phyloP scores from a whole-genome alignment of 1,140 invertebrate species.

The Trichomalopsis sarcophagae region DNA sequence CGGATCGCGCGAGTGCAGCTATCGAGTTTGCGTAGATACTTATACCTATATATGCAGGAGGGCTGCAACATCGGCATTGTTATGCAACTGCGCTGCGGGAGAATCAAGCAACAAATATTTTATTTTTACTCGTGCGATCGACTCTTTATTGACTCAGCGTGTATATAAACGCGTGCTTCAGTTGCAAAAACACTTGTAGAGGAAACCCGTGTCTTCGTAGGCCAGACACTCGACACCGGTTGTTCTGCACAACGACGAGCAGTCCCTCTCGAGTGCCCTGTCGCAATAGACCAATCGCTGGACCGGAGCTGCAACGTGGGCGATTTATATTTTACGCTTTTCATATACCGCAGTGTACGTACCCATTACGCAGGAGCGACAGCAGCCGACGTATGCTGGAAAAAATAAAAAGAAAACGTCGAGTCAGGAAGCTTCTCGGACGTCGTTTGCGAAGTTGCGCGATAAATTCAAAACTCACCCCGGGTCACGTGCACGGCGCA shows the following conservation, averaged over 20 bases:
- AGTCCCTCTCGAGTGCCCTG: not conserved
- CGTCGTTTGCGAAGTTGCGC: too few species aligned
- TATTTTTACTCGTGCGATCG: too few species aligned
- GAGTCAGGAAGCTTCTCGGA: too few species aligned
- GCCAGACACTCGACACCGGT: constrained; percentile 20
- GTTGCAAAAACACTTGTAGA: constrained; percentile 33
- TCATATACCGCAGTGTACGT: not conserved
- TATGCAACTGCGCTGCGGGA: constrained; percentile 10
- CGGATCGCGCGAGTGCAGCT: constrained; percentile 18
- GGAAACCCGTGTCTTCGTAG: constrained; percentile 25
- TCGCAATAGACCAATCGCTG: constrained; percentile 14
- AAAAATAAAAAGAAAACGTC: not conserved
- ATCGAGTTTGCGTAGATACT: constrained; percentile 34
- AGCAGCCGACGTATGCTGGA: not conserved
- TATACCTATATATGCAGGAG: constrained; percentile 14
- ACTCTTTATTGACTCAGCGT: not conserved
- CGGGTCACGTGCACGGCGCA: not conserved
- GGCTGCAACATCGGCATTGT: constrained; percentile 26
- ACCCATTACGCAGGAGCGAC: not conserved
- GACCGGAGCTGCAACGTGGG: constrained; percentile 9
- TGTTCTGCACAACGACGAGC: constrained; percentile 12
- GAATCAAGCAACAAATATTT: not conserved
- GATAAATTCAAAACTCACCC: not conserved
- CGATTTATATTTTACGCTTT: not conserved
- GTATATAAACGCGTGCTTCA: not conserved